Evolutionary conservation across 30 jellyfish, hydroid and myxozoan genomes (phyloP).

Genomic region (Haliclystus octoradiatus): DNA sequence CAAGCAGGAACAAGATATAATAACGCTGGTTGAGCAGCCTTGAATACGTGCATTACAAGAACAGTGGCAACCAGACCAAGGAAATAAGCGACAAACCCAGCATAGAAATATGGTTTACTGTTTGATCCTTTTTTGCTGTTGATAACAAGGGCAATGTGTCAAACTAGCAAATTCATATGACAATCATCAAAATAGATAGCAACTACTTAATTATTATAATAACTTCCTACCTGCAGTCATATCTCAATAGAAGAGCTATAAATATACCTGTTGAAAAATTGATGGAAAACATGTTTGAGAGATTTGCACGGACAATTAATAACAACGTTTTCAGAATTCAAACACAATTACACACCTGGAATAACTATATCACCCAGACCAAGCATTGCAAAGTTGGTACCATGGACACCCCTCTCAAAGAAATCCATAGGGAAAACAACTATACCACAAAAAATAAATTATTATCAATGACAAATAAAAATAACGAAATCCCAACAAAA

Average conservation of each 20-base stretch:
- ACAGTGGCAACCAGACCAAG: constrained; percentile 71
- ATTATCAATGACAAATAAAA: not conserved
- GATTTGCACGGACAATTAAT: not conserved
- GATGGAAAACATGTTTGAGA: not conserved
- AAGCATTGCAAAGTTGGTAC: constrained; percentile 92
- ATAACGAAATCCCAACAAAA: not conserved
- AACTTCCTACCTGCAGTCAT: constrained; percentile 65
- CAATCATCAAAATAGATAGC: too few species aligned
- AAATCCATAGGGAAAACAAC: constrained; percentile 96
- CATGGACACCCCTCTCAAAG: constrained; percentile 74
- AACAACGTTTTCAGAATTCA: too few species aligned
- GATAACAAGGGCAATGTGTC: not conserved
- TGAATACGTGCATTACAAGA: constrained; percentile 63
- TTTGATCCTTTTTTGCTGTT: constrained; percentile 52
- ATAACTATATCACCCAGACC: constrained; percentile 95
- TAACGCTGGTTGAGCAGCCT: constrained; percentile 93
- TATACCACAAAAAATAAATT: constrained; percentile 1
- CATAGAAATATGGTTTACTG: constrained; percentile 74
- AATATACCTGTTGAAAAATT: constrained; percentile 48
- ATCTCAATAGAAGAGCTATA: constrained; percentile 74
- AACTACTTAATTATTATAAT: not conserved
- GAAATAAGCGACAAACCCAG: constrained; percentile 78
- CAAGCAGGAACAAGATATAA: constrained; percentile 94
- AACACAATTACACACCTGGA: constrained; percentile 85
- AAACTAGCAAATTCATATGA: not conserved